Base-by-base conservation (phyloP, 2,797 vertebrate species). In the Acanthurus lineatus region DNA sequence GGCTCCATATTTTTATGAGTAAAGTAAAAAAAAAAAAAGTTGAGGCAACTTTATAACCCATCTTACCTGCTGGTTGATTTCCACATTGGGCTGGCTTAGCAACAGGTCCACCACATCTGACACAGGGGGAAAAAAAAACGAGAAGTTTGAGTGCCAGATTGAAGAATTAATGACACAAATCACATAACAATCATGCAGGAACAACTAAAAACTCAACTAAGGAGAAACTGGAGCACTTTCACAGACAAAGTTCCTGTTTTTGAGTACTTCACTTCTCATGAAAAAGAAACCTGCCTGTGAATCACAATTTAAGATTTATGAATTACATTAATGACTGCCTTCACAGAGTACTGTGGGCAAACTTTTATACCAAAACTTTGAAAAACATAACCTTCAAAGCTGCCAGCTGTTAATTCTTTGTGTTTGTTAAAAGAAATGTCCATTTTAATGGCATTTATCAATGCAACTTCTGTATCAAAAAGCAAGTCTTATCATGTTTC, bases 1-100 rank as follows among this genome's bases (percentile, higher is more conserved):
- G 28, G 28, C 28, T 32, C 28, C 5, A 32, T 25, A 3, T 25
- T 25, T 25, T 25, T 32, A 32, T 32, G 28, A 32, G 28, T 32
- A 32, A 32, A 32, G 28, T 32, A 32, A 32, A 32, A 40, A 10
- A 8, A 40, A 9, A 40, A 8, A 40, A 40, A 40, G 16, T 14
- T 19, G 47, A 49, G 2, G 12, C 32, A 3, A 7, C 3, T 35
- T 70, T 45, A 48, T 25, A 60, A 45, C 20, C 12, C 14, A 7
- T 53, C 88, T 94, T 64, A 99, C 98, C 97, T 99, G 98, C 86
- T 99, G 98, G 92, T 99, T 97, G 91, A 99, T 90, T 91, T 99
- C 98, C 87, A 98, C 90, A 19, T 95, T 98, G 68, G 96, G 83
- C 71, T 97, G 97, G 74, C 94, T 91, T 84, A 99, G 95, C 72